Percentiles rank a stretch among this genome's conserved stretches.
These are phyloP conservation scores for Mormyrops attenuatus DNA, from an alignment of 2,797 vertebrate genomes.

Conservation along the genomic window DNA sequence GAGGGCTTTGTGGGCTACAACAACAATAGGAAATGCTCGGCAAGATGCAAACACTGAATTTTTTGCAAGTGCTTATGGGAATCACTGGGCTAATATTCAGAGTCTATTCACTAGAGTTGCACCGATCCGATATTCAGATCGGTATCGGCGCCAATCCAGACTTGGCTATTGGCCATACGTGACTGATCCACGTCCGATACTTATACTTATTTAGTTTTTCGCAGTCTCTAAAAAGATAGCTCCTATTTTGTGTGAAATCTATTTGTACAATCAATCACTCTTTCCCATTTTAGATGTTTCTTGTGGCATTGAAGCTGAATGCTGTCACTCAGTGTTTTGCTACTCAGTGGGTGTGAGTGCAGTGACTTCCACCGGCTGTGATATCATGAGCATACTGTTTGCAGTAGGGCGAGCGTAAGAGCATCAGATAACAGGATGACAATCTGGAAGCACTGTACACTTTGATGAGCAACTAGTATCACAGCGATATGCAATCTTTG, in stretches of 20 bases:
- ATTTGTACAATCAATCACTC: neutral
- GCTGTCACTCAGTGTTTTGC: neutral
- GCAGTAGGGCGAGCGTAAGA: neutral
- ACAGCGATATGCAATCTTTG: neutral
- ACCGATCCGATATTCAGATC: no score
- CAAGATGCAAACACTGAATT: neutral
- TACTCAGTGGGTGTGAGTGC: neutral
- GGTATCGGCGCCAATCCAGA: neutral
- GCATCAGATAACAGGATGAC: neutral
- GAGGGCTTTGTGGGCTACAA: neutral
- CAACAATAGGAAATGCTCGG: neutral
- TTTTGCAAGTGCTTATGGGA: neutral
- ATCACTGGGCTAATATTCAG: neutral
- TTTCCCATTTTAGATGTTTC: neutral
- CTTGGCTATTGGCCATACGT: neutral
- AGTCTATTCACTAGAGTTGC: neutral
- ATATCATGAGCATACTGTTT: neutral
- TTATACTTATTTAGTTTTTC: neutral
- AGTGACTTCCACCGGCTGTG: neutral
- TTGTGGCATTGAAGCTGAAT: neutral
- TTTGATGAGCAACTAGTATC: neutral
- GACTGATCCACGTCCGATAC: neutral
- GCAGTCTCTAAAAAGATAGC: neutral
- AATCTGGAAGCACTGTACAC: neutral
- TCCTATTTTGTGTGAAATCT: neutral